phyloP scores from a whole-genome alignment of 2,113 vertebrate species.

The Eidolon helvum region DNA sequence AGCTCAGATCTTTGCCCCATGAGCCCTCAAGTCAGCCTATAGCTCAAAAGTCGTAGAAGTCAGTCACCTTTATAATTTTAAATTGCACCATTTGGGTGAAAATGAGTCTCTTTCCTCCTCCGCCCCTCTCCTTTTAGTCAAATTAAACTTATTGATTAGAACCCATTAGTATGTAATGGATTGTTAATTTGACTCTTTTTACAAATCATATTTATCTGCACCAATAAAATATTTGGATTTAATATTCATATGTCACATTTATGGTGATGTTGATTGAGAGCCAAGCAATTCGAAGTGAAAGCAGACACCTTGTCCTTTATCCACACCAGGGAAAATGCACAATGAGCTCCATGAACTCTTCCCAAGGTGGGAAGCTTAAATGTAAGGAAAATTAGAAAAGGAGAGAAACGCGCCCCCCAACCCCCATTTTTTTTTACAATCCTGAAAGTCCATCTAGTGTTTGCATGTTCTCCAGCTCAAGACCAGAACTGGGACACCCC shows the following conservation, averaged over 20 bases:
- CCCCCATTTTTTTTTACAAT: background rate
- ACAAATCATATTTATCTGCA: conserved; percentile 84
- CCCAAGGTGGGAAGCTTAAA: background rate
- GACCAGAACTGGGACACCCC: background rate
- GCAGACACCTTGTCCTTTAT: conserved; percentile 36
- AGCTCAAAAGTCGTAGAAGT: conserved; percentile 19
- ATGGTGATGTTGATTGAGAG: conserved; percentile 67
- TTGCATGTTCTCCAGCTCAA: background rate
- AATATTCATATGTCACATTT: conserved; percentile 71
- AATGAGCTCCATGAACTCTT: background rate
- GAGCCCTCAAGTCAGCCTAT: background rate
- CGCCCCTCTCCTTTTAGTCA: conserved; percentile 78
- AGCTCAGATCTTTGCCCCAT: background rate
- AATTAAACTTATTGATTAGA: conserved; percentile 84
- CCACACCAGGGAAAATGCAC: background rate
- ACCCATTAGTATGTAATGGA: conserved; percentile 83
- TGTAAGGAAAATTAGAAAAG: background rate
- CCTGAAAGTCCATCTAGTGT: background rate
- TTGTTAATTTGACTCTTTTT: conserved; percentile 86
- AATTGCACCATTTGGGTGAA: conserved; percentile 65
- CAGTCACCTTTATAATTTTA: conserved; percentile 50
- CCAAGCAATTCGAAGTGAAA: conserved; percentile 43
- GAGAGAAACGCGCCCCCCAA: background rate
- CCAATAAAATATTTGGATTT: conserved; percentile 76
- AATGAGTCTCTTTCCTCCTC: conserved; percentile 62